Evolutionary conservation across 2,888 invertebrate genomes (phyloP), one percentile per base, ranked within the genome.

Genomic region (Clistopyga incitator): DNA sequence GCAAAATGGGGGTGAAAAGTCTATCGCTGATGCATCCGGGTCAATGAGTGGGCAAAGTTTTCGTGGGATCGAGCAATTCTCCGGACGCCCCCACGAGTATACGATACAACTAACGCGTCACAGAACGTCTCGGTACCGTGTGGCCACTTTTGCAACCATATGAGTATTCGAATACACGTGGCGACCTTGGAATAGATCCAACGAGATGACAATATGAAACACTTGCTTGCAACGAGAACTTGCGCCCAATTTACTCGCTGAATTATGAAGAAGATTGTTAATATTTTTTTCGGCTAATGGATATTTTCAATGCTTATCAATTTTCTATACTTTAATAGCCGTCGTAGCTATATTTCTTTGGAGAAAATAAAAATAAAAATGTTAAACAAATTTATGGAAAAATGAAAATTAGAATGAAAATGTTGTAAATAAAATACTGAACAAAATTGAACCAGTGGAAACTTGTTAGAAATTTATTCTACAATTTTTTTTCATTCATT

Each of bases 141-240:
- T 29, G 13, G 42, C 25, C 34, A 42, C 45, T 75, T 68, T 29
- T 29, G 34, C 64, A 64, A 75, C 70, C 38, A 25, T 13, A 61
- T 15, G 59, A 47, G 34, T 64, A 52, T 81, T 81, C 64, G 64
- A 52, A 42, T 47, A 70, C 80, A 64, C 75, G 67, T 70, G 68
- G 68, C 42, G 54, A 64, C 68, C 75, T 81, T 75, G 74, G 65
- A 47, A 47, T 64, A 59, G 64, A 34, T 13, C 20, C 13, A 75
- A 15, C 20, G 20, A 47, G 38, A 74, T 20, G 45, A 67, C 50
- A 68, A 61, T 61, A 68, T 20, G 6, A 79, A 29, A 42, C 42
- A 42, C 10, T 34, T 38, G 10, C 18, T 34, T 64, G 38, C n/a
- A 34, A 61, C 18, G 18, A 20, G 1, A 23, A 56, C 10, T 13